These are phyloP conservation scores for Empidonax alnorum DNA, from an alignment of 2,113 vertebrate genomes.

Conservation along the genomic window DNA sequence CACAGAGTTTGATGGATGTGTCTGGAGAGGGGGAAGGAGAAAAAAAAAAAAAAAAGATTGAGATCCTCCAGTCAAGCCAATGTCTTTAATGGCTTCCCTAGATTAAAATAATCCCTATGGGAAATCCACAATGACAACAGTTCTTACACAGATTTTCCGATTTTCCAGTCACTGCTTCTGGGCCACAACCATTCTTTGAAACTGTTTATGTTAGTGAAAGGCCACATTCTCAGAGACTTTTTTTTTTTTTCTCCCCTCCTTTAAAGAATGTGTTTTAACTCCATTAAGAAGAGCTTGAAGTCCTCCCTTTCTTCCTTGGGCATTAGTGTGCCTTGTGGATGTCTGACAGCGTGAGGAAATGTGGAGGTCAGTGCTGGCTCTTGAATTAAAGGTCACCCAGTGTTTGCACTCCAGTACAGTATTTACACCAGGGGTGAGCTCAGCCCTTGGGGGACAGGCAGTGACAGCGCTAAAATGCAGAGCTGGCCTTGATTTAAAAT, in stretches of 20 bases:
- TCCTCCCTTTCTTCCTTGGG: slow-evolving; percentile 41
- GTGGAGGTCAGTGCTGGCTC: slow-evolving; percentile 15
- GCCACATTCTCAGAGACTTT: slow-evolving; percentile 13
- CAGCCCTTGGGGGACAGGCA: not conserved
- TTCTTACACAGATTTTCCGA: slow-evolving; percentile 69
- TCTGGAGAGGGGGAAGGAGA: slow-evolving; percentile 36
- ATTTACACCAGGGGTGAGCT: not conserved
- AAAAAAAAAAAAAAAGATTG: not conserved
- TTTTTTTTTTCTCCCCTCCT: not conserved
- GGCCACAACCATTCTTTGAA: slow-evolving; percentile 60
- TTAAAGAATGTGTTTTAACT: slow-evolving; percentile 33
- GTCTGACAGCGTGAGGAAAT: slow-evolving; percentile 22
- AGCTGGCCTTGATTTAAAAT: not conserved
- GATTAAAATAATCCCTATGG: slow-evolving; percentile 77
- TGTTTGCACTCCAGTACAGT: not conserved
- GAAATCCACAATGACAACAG: slow-evolving; percentile 74
- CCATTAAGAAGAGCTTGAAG: slow-evolving; percentile 49
- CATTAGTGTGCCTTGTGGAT: slow-evolving; percentile 25
- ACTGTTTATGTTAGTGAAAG: slow-evolving; percentile 63
- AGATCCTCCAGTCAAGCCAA: slow-evolving; percentile 49
- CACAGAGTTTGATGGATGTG: slow-evolving; percentile 68
- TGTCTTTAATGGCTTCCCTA: slow-evolving; percentile 72
- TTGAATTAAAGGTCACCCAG: not conserved
- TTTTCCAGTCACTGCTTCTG: slow-evolving; percentile 72
- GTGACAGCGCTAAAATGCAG: not conserved